Evolutionary conservation across 1,140 invertebrate species (phyloP).

Genomic region (Phortica variegata): DNA sequence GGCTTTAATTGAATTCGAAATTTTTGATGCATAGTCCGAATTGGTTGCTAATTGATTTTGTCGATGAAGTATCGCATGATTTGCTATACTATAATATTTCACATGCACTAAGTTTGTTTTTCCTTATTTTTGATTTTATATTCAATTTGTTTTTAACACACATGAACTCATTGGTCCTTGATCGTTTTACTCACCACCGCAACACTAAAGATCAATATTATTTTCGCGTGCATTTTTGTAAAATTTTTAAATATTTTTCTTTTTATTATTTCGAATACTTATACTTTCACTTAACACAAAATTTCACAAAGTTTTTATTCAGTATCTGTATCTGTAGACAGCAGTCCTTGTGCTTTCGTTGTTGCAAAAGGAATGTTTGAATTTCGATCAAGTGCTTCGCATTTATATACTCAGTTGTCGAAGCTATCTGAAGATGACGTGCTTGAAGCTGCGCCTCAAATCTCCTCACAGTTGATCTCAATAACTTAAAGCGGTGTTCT

Average conservation of each 20-base stretch:
- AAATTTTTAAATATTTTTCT: conserved; percentile 12
- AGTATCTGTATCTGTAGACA: no score
- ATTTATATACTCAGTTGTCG: conserved; percentile 52
- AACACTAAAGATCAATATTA: conserved; percentile 33
- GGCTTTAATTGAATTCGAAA: no score
- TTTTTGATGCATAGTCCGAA: no score
- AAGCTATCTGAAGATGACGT: conserved; percentile 24
- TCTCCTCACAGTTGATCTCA: no score
- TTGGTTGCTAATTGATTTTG: no score
- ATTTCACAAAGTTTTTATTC: background rate
- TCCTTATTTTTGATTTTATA: no score
- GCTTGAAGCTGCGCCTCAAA: conserved; percentile 15
- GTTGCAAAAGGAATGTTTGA: conserved; percentile 56
- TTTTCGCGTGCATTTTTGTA: conserved; percentile 41
- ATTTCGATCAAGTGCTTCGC: conserved; percentile 31
- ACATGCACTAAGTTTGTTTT: no score
- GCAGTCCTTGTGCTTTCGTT: conserved; percentile 38
- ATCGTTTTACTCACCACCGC: conserved; percentile 43
- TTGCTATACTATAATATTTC: no score
- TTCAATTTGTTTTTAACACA: background rate
- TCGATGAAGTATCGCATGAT: no score
- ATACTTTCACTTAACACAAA: no score
- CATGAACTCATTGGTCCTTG: no score
- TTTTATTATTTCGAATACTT: conserved; percentile 4
- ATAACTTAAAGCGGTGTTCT: no score